Percentiles rank a stretch among this genome's conserved stretches.
Conservation (phyloP, 2,113 vertebrate genomes). For the Labrus mixtus region DNA sequence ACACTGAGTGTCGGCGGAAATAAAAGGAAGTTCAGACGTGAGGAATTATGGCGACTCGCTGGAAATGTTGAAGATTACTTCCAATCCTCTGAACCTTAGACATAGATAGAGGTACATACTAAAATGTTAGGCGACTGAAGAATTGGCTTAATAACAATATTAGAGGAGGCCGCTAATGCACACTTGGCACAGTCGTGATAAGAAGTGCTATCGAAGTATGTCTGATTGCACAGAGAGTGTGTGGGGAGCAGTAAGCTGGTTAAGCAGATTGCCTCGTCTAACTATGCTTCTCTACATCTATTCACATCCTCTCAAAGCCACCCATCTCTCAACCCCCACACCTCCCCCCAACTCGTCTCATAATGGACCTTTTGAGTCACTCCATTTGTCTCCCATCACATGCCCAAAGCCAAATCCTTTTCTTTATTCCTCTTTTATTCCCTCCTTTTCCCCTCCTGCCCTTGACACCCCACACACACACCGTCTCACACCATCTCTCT, state of each 20-base stretch:
- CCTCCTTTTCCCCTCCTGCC: constrained; percentile 11
- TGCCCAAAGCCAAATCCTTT: constrained; percentile 72
- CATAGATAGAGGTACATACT: constrained; percentile 11
- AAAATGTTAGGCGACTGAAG: constrained; percentile 31
- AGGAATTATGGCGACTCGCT: constrained; percentile 29
- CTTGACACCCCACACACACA: constrained; percentile 41
- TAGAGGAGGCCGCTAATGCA: constrained; percentile 51
- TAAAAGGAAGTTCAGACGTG: constrained; percentile 19
- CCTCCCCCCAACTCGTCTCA: constrained; percentile 28
- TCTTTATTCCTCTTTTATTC: constrained; percentile 44
- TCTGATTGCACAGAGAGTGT: constrained; percentile 57
- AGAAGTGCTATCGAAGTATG: constrained; percentile 51
- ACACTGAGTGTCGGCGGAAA: constrained; percentile 11
- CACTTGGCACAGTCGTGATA: constrained; percentile 55
- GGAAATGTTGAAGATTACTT: constrained; percentile 28
- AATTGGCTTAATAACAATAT: constrained; percentile 51
- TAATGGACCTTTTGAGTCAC: constrained; percentile 76
- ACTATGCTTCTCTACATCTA: constrained; percentile 61
- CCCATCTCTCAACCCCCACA: constrained; percentile 52
- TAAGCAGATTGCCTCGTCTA: constrained; percentile 69
- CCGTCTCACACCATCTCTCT: constrained; percentile 64
- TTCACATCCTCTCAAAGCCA: constrained; percentile 71
- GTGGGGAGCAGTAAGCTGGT: constrained; percentile 62
- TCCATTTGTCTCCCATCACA: constrained; percentile 73
- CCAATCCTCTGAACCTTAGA: constrained; percentile 45